These are phyloP conservation scores for Iguana delicatissima DNA, from an alignment of 2,797 vertebrate species.

Conservation along the genomic window DNA sequence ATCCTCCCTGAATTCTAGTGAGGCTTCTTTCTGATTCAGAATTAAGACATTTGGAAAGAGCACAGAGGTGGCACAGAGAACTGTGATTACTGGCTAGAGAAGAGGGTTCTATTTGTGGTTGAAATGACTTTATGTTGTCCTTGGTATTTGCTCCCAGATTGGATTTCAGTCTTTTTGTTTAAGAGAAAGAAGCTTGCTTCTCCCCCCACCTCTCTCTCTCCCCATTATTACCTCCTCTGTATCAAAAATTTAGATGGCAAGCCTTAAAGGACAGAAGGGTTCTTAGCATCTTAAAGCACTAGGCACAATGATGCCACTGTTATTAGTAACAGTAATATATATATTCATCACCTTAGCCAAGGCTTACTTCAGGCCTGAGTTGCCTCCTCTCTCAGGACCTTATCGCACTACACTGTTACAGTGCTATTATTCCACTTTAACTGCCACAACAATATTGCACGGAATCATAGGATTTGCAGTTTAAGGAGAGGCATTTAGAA, in stretches of 20 bases:
- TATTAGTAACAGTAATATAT: not conserved
- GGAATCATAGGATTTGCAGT: too few relatives aligned
- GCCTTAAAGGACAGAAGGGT: not conserved
- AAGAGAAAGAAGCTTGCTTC: not conserved
- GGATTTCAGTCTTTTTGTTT: constrained; percentile 46
- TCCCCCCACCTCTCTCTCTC: not conserved
- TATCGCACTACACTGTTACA: too few relatives aligned
- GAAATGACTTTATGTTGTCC: constrained; percentile 66
- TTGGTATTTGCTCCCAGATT: constrained; percentile 58
- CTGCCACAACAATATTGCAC: too few relatives aligned
- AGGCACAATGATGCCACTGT: not conserved
- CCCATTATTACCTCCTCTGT: not conserved
- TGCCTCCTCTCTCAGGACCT: too few relatives aligned
- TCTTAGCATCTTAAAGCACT: not conserved
- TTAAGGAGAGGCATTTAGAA: too few relatives aligned
- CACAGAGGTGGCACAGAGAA: constrained; percentile 30
- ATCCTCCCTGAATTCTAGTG: constrained; percentile 57
- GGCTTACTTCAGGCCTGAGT: not conserved
- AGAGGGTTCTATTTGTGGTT: constrained; percentile 40
- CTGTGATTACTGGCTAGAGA: constrained; percentile 29
- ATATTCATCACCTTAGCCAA: too few relatives aligned
- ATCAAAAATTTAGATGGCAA: not conserved
- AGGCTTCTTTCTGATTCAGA: constrained; percentile 36
- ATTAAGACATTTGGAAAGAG: constrained; percentile 45
- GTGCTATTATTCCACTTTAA: too few relatives aligned